Base-by-base conservation (phyloP, 2,888 invertebrate genomes). In the Sepioteuthis lessoniana region DNA sequence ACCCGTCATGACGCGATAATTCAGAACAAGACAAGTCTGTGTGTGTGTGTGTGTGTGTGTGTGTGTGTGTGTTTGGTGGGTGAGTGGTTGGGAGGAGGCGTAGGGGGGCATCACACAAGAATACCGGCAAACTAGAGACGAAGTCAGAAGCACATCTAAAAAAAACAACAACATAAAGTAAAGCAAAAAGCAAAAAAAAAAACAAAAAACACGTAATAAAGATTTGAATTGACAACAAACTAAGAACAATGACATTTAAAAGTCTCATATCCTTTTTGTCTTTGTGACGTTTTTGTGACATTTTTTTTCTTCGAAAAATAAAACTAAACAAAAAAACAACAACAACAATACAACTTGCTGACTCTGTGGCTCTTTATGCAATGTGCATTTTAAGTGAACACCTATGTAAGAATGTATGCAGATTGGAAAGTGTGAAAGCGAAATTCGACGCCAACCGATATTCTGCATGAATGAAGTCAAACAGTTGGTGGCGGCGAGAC, bases 201-300 rank as follows among this genome's bases (percentile, higher is more conserved):
- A n/a, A n/a, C n/a, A n/a, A n/a, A n/a, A n/a, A n/a, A n/a, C n/a
- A 35, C 1, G 19, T n/a, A 76, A 76, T 76, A 76, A 35, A 76
- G 76, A 35, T n/a, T n/a, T n/a, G 2, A 76, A 76, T n/a, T 76
- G 76, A 76, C 76, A 76, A 76, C 76, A 76, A 76, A 76, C 76
- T 76, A 16, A 13, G n/a, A 76, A 76, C 76, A 76, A 76, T 76
- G 76, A 76, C 76, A 76, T 76, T 76, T 35, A 35, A 76, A 76
- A 76, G 76, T 76, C 76, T 76, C 76, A 76, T 76, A 76, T 76
- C 76, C 76, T 76, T 35, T n/a, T 76, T 76, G 76, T 76, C 16
- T n/a, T 8, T 42, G 13, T 76, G 76, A n/a, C n/a, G n/a, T 35
- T 13, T 76, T 76, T 76, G n/a, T 76, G 76, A 76, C 76, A 76